Evolutionary conservation across 2,888 invertebrate species (phyloP).

Genomic region (Erynnis tages): DNA sequence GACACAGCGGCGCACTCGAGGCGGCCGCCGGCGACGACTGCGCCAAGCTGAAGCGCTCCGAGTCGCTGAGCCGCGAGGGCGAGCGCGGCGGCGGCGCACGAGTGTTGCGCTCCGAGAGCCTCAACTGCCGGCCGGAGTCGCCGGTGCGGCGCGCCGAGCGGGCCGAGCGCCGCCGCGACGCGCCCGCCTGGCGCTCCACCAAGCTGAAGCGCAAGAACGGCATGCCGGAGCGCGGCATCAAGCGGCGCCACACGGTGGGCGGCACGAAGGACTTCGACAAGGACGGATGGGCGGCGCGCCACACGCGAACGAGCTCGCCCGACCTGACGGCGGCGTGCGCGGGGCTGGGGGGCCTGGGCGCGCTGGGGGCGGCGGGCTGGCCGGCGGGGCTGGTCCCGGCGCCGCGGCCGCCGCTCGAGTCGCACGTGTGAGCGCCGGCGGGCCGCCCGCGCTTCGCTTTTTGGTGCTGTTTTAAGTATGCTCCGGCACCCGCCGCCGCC

Average conservation of each 20-base stretch:
- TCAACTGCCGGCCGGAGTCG: constrained; percentile 81
- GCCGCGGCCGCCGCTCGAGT: constrained; percentile 60
- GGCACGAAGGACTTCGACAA: constrained; percentile 92
- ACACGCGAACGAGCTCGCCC: constrained; percentile 82
- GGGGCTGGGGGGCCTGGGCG: constrained; percentile 11
- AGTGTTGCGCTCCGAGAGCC: constrained; percentile 46
- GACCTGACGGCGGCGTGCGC: constrained; percentile 67
- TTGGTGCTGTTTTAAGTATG: constrained; percentile 8
- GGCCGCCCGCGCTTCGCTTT: no score
- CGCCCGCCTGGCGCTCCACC: constrained; percentile 77
- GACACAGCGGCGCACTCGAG: not conserved
- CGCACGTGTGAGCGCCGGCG: constrained; percentile 48
- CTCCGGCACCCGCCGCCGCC: constrained; percentile 19
- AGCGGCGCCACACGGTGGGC: constrained; percentile 95
- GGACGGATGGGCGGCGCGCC: constrained; percentile 83
- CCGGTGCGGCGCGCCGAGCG: constrained; percentile 83
- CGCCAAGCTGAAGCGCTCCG: no score
- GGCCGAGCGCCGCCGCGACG: constrained; percentile 47
- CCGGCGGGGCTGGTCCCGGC: constrained; percentile 50
- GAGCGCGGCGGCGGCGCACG: constrained; percentile 48
- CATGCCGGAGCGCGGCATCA: constrained; percentile 91
- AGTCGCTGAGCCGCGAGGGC: not conserved
- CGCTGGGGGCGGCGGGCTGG: constrained; percentile 30
- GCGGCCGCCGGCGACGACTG: constrained; percentile 42
- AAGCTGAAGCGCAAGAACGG: constrained; percentile 89